Conservation (phyloP, 2,797 vertebrate species). For the Alectoris magna region DNA sequence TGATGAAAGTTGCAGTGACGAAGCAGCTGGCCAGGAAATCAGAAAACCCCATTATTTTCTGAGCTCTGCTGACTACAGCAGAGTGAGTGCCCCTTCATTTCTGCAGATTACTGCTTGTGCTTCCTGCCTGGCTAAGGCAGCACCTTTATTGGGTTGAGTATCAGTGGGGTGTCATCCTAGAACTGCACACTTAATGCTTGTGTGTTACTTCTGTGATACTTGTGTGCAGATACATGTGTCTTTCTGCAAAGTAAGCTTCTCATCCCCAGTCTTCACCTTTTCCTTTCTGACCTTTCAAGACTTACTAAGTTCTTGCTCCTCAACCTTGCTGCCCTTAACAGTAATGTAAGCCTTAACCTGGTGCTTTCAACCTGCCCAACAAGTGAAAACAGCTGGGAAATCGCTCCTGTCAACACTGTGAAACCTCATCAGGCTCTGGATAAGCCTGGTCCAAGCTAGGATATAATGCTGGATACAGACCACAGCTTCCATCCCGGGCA, state of each 20-base stretch:
- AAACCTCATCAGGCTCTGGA: neutral
- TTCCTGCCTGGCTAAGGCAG: neutral
- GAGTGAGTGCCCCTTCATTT: neutral
- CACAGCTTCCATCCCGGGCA: neutral
- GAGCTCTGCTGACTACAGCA: neutral
- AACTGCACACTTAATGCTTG: neutral
- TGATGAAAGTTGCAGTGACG: slow-evolving; percentile 21
- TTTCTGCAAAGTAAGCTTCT: neutral
- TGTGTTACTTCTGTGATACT: too few relatives aligned
- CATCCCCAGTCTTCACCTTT: neutral
- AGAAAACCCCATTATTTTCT: neutral
- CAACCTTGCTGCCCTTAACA: neutral
- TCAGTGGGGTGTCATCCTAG: neutral
- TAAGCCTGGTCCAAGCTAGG: neutral
- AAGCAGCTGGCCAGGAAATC: slow-evolving; percentile 13
- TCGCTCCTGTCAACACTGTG: neutral
- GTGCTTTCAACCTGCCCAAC: neutral
- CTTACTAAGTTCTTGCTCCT: neutral
- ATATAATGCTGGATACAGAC: neutral
- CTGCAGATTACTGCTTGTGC: neutral
- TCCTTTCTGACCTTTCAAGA: neutral
- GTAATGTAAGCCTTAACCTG: neutral
- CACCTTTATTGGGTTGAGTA: fast-evolving
- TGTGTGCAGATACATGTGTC: neutral
- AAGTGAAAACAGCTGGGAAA: neutral